These are phyloP conservation scores for Thaumetopoea pityocampa DNA, from an alignment of 1,140 invertebrate genomes.

Conservation along the genomic window DNA sequence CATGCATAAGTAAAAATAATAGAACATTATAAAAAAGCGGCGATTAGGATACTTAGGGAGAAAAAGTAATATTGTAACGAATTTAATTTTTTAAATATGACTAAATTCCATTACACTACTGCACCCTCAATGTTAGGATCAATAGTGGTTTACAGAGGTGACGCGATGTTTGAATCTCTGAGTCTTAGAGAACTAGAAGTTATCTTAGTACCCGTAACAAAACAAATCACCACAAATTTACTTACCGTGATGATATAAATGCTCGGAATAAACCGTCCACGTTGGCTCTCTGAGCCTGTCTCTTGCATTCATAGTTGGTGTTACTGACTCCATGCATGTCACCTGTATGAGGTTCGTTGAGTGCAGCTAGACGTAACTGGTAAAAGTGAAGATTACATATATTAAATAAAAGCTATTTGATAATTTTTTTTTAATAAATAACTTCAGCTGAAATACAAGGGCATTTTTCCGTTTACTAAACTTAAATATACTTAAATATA, in stretches of 20 bases:
- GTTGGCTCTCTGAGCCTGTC: constrained; percentile 89
- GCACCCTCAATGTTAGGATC: too few relatives aligned
- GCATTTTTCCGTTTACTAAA: too few relatives aligned
- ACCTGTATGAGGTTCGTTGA: constrained; percentile 94
- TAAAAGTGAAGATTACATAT: constrained; percentile 9
- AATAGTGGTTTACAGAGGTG: too few relatives aligned
- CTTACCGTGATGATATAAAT: constrained; percentile 88
- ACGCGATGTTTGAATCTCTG: too few relatives aligned
- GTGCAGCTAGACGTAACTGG: constrained; percentile 92
- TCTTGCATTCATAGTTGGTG: constrained; percentile 94
- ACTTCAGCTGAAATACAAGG: background rate
- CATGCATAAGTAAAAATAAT: too few relatives aligned
- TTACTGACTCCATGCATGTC: constrained; percentile 94
- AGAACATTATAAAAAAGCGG: too few relatives aligned
- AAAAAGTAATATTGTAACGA: too few relatives aligned
- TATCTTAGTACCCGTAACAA: background rate
- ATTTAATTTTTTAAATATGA: too few relatives aligned
- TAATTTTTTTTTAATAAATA: background rate
- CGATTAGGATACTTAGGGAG: too few relatives aligned
- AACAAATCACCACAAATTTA: background rate
- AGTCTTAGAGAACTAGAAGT: too few relatives aligned
- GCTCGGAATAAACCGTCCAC: constrained; percentile 94
- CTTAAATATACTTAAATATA: too few relatives aligned
- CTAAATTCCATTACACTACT: too few relatives aligned
- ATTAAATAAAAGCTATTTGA: background rate